Evolutionary conservation across 2,797 vertebrate species (phyloP), one percentile per base, ranked within the genome.

Genomic region (Gambelia wislizenii): DNA sequence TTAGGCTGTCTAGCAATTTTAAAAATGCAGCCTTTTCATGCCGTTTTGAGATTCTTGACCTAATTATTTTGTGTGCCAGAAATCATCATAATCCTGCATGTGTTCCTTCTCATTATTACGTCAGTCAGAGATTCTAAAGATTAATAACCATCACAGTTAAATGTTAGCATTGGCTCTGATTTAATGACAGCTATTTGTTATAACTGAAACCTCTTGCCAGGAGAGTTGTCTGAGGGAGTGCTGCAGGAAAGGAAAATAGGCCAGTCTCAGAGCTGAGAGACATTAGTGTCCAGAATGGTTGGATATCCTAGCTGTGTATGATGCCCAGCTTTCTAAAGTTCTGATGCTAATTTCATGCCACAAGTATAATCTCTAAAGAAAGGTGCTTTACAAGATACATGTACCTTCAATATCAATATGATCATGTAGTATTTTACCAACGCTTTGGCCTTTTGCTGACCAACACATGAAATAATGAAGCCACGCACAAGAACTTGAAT

Each of bases 141-240:
- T 87, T 80, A 87, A 80, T 54, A 80, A 87, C 86, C 47, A 80
- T 54, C 49, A 72, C 76, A 70, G 64, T 87, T 56, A 70, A 80
- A 80, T 80, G 77, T 79, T 80, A 70, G 36, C 36, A 56, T 42
- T 70, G 85, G n/a, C 64, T 42, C 64, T 70, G 47, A 42, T 80
- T 69, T 87, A 87, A 72, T 72, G 77, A 42, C 77, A 80, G 86
- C 77, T 80, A 87, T 87, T 87, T 87, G 47, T 87, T 87, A 80
- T 67, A 44, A 56, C n/a, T 44, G 30, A 49, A 83, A 30, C 61
- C 18, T 75, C 70, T 87, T 80, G 85, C 76, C 64, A 80, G 67
- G 22, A 80, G 49, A 12, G 64, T 54, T 80, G 78, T 80, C 75
- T 33, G 61, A 27, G 77, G n/a, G 47, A 36, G 0, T 42, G 44